phyloP scores from a whole-genome alignment of 2,888 invertebrate species.

The Melieria omissa region DNA sequence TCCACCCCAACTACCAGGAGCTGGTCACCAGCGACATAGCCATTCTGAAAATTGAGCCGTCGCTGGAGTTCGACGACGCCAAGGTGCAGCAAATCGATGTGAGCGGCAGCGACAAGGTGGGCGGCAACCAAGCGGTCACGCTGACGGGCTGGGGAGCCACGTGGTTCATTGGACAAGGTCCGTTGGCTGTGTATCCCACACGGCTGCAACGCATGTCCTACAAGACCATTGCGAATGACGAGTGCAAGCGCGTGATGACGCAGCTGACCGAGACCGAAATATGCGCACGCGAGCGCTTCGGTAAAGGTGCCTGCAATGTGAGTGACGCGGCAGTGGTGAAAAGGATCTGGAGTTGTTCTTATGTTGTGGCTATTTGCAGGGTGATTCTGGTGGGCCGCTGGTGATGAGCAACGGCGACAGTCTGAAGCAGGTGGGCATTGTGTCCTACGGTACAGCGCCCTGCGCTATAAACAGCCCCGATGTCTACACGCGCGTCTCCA shows the following conservation, averaged over 20 bases:
- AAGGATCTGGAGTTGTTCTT: background rate
- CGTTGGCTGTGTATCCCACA: constrained; percentile 59
- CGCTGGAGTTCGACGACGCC: constrained; percentile 55
- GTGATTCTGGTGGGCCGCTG: constrained; percentile 66
- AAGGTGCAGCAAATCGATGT: constrained; percentile 66
- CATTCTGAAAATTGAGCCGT: constrained; percentile 57
- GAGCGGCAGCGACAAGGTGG: constrained; percentile 53
- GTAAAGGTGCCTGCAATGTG: constrained; percentile 66
- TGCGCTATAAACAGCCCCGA: constrained; percentile 63
- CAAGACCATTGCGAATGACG: constrained; percentile 58
- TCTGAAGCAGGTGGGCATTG: constrained; percentile 62
- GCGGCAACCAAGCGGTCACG: constrained; percentile 54
- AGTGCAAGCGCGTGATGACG: constrained; percentile 56
- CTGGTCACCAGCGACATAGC: constrained; percentile 64
- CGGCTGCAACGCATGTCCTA: constrained; percentile 58
- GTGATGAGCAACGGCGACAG: constrained; percentile 58
- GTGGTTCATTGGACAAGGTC: constrained; percentile 59
- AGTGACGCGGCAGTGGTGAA: background rate
- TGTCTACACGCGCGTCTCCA: constrained; percentile 65
- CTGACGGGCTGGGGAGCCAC: constrained; percentile 65
- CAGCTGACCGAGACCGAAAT: constrained; percentile 64
- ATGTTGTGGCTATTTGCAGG: constrained; percentile 48
- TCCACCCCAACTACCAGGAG: constrained; percentile 61
- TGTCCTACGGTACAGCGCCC: constrained; percentile 65
- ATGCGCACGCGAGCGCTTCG: constrained; percentile 61